These are phyloP conservation scores for Phaonia tiefii DNA, from an alignment of 2,888 invertebrate species.

Conservation along the genomic window DNA sequence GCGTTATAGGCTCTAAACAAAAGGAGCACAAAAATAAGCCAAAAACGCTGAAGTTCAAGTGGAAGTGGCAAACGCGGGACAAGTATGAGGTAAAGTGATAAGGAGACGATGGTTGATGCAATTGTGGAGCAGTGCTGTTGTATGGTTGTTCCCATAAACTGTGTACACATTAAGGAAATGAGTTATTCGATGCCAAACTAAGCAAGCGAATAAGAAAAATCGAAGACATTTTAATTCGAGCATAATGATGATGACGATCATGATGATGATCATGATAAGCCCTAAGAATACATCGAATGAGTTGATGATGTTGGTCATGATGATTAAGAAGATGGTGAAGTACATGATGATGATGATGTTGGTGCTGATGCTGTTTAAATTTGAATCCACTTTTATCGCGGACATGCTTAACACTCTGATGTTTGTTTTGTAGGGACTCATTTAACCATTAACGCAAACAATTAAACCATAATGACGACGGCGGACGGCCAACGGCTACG, in stretches of 20 bases:
- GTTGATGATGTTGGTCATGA: no score
- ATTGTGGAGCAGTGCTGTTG: background rate
- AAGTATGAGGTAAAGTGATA: background rate
- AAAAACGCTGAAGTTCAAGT: constrained; percentile 12
- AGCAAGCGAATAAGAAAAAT: constrained; percentile 4
- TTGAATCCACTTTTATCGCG: no score
- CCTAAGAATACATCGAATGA: background rate
- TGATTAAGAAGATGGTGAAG: no score
- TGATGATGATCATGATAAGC: background rate
- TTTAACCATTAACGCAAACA: background rate
- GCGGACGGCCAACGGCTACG: background rate
- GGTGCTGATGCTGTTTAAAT: no score
- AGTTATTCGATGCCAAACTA: constrained; percentile 8
- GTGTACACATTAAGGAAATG: constrained; percentile 5
- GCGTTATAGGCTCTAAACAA: background rate
- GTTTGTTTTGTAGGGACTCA: background rate
- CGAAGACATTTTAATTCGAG: constrained; percentile 18
- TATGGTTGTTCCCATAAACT: no score
- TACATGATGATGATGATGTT: no score
- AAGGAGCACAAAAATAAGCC: background rate
- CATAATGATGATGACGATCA: background rate
- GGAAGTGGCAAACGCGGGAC: background rate
- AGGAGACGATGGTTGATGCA: background rate
- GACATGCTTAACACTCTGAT: background rate
- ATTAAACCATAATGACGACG: background rate